Evolutionary conservation across 2,113 vertebrate species (phyloP).

Genomic region (Actenoides hombroni): DNA sequence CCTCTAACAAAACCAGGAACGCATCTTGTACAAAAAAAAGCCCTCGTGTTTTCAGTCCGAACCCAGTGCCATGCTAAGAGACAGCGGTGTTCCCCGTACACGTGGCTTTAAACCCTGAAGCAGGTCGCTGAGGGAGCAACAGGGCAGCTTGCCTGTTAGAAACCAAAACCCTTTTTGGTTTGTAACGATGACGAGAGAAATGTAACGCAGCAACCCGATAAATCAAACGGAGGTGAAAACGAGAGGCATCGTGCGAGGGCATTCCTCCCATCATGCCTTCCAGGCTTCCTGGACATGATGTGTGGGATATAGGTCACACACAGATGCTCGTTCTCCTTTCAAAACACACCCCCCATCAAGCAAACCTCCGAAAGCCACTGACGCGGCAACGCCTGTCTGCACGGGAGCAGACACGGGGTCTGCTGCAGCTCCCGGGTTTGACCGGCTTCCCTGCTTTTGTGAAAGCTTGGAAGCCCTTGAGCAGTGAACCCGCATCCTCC

Average conservation of each 20-base stretch:
- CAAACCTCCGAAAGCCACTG: not conserved
- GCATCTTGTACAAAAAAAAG: not conserved
- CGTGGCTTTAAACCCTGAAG: not conserved
- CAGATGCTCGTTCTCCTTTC: not conserved
- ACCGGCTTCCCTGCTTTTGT: not conserved
- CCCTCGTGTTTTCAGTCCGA: not conserved
- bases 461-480: not conserved
- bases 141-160: not conserved
- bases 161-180: not conserved
- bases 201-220: not conserved
- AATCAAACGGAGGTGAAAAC: slow-evolving; percentile 59
- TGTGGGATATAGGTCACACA: slow-evolving; percentile 34
- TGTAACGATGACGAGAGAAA: not conserved
- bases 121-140: not conserved
- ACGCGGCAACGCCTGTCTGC: not conserved
- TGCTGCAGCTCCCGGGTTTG: not conserved
- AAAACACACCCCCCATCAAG: not conserved
- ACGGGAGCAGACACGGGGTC: rapidly evolving
- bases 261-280: not conserved
- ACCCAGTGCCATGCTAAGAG: rapidly evolving
- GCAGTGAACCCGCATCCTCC: not conserved
- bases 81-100: not conserved
- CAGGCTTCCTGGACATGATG: not conserved
- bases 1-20: not conserved
- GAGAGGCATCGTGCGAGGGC: not conserved